Percentiles rank a stretch among this genome's conserved stretches.
phyloP scores from a whole-genome alignment of 30 jellyfish, hydroid and myxozoan genomes.

The Clytia hemisphaerica region DNA sequence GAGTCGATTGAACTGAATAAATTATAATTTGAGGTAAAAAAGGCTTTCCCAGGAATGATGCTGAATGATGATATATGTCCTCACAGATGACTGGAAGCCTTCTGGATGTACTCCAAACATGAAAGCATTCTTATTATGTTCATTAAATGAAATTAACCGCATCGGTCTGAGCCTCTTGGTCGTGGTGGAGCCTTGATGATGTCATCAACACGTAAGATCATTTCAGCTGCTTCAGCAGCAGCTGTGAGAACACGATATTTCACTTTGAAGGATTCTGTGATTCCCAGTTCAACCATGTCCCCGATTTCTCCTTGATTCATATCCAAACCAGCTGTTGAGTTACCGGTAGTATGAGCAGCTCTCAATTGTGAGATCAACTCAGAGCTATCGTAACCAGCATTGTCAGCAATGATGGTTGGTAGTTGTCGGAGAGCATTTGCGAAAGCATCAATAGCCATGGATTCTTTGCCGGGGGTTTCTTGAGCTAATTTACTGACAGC shows the following conservation, averaged over 20 bases:
- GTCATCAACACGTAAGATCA: constrained; percentile 91
- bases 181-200: constrained; percentile 96
- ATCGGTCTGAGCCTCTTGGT: constrained; percentile 1
- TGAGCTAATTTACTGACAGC: constrained; percentile 83
- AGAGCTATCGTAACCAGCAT: constrained; percentile 92
- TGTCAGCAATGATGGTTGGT: constrained; percentile 96
- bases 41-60: no score
- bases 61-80: no score
- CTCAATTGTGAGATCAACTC: constrained; percentile 88
- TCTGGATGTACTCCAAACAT: no score
- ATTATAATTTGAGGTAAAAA: no score
- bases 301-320: constrained; percentile 83
- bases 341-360: constrained; percentile 90
- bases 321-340: constrained; percentile 70
- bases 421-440: constrained; percentile 92
- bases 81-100: no score
- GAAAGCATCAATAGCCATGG: constrained; percentile 86
- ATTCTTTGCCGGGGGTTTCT: constrained; percentile 92
- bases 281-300: constrained; percentile 73
- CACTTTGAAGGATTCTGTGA: constrained; percentile 81
- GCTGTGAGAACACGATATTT: constrained; percentile 68
- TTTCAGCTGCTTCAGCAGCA: constrained; percentile 98
- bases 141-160: neutral
- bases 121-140: no score
- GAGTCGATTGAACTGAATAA: no score